Conservation (phyloP, 2,888 invertebrate species). For the Drosophila hamatofila region DNA sequence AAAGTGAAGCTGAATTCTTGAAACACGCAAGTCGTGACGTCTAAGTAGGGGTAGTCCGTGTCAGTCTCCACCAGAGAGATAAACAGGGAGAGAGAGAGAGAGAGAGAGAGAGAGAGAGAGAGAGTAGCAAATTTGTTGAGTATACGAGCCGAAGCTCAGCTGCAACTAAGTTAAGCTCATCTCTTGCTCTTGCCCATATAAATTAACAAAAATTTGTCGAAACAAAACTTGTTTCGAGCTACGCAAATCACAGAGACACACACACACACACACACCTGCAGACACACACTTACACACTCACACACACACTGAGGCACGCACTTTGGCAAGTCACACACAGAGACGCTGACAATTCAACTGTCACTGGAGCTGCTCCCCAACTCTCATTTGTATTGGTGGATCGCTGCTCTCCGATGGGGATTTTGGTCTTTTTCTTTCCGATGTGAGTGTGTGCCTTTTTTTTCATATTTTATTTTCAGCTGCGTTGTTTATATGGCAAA, state of each 20-base stretch:
- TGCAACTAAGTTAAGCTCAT: slow-evolving; percentile 65
- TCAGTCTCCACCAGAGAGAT: slow-evolving; percentile 11
- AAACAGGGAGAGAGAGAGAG: slow-evolving; percentile 13
- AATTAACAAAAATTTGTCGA: slow-evolving; percentile 65
- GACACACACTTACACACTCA: slow-evolving; percentile 20
- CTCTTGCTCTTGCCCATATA: slow-evolving; percentile 74
- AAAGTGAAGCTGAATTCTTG: slow-evolving; percentile 71
- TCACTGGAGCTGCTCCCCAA: slow-evolving; percentile 59
- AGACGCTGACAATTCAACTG: slow-evolving; percentile 49
- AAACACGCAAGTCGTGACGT: slow-evolving; percentile 58
- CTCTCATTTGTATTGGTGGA: slow-evolving; percentile 45
- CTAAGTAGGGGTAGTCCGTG: slow-evolving; percentile 42
- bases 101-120: slow-evolving; percentile 15
- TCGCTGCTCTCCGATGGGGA: slow-evolving; percentile 61
- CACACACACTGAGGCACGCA: slow-evolving; percentile 47
- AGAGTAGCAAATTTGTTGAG: slow-evolving; percentile 53
- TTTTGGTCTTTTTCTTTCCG: slow-evolving; percentile 40
- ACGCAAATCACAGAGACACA: slow-evolving; percentile 41
- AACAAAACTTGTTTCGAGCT: slow-evolving; percentile 60
- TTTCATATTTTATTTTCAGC: slow-evolving; percentile 42
- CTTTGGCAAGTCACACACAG: slow-evolving; percentile 9
- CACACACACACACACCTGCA: slow-evolving; percentile 26
- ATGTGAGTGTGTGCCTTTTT: slow-evolving; percentile 21
- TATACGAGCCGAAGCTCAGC: slow-evolving; percentile 54
- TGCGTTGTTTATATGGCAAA: slow-evolving; percentile 85